Percentiles rank a stretch among this genome's conserved stretches.
Evolutionary conservation across 2,113 vertebrate species (phyloP).

Genomic region (Hippopotamus amphibius): DNA sequence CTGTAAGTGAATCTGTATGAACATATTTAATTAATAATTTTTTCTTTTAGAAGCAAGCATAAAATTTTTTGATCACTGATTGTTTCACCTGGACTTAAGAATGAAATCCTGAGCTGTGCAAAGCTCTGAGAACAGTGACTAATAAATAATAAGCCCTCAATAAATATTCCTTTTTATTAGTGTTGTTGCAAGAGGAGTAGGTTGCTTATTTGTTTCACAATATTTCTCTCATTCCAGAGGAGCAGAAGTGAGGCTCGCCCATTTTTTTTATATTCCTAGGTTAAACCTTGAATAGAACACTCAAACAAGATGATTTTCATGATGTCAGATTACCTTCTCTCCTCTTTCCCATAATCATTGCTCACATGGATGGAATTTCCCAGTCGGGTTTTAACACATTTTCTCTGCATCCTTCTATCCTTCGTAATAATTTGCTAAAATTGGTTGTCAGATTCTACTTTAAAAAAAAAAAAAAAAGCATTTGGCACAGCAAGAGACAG

Average conservation of each 20-base stretch:
- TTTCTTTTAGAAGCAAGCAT: not conserved
- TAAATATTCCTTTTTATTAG: not conserved
- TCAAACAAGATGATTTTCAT: not conserved
- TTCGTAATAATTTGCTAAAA: constrained; percentile 23
- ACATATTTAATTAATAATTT: not conserved
- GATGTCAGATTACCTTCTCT: not conserved
- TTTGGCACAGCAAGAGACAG: not conserved
- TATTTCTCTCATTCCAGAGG: not conserved
- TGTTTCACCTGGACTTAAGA: not conserved
- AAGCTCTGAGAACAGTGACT: not conserved
- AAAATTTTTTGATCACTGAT: not conserved
- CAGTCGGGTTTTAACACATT: not conserved
- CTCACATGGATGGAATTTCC: not conserved
- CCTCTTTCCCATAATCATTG: not conserved
- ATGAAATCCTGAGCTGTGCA: not conserved
- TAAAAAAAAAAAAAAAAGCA: not conserved
- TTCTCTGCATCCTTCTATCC: not conserved
- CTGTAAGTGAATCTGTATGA: not conserved
- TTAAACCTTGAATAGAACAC: not conserved
- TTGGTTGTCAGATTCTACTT: not conserved
- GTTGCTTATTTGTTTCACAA: not conserved
- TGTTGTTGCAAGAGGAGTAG: not conserved
- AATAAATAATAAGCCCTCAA: not conserved
- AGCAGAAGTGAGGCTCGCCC: not conserved
- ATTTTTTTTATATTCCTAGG: not conserved